Evolutionary conservation across 2,888 invertebrate species (phyloP).

Genomic region (Esperia sulphurella): DNA sequence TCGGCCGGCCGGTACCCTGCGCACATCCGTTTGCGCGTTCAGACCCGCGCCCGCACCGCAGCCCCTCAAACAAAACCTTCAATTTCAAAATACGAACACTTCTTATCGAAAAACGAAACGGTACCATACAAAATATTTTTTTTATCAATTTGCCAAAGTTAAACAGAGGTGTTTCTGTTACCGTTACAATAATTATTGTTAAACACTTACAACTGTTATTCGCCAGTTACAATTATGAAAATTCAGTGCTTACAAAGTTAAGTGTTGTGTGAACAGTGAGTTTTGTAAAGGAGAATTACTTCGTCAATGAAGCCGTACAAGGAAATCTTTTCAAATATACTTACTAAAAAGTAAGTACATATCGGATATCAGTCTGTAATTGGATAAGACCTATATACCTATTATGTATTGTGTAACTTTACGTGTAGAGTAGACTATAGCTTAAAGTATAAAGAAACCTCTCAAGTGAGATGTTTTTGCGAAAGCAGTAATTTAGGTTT

Average conservation of each 20-base stretch:
- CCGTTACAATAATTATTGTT: conserved; percentile 16
- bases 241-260: conserved; percentile 7
- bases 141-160: background rate
- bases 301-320: conserved; percentile 44
- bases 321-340: conserved; percentile 38
- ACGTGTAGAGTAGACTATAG: background rate
- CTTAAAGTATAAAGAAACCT: background rate
- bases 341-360: conserved; percentile 39
- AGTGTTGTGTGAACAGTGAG: conserved; percentile 21
- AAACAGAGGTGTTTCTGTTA: conserved; percentile 11
- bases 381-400: conserved; percentile 33
- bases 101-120: background rate
- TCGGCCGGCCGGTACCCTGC: conserved; percentile 60
- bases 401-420: background rate
- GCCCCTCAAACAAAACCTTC: background rate
- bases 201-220: conserved; percentile 21
- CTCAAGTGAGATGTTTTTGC: background rate
- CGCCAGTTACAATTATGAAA: conserved; percentile 12
- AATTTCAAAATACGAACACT: background rate
- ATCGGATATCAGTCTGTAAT: conserved; percentile 37
- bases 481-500: no score
- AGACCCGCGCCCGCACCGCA: conserved; percentile 49
- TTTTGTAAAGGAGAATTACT: conserved; percentile 7
- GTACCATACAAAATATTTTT: background rate
- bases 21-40: conserved; percentile 74